phyloP scores from a whole-genome alignment of 1,140 invertebrate species.

The Choristoneura fumiferana region DNA sequence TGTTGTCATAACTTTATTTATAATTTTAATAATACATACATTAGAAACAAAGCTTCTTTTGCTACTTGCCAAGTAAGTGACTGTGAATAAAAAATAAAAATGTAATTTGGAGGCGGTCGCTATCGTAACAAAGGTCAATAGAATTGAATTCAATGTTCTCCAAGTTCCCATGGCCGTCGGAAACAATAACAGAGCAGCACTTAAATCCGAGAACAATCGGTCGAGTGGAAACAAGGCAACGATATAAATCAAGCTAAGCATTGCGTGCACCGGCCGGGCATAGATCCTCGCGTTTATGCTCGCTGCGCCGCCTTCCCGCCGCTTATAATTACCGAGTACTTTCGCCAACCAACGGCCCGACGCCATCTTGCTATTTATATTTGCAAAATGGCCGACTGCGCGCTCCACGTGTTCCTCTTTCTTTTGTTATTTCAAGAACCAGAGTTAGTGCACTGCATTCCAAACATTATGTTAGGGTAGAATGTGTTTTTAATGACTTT shows the following conservation, averaged over 20 bases:
- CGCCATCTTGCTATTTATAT: conserved; percentile 76
- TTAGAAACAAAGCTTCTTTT: conserved; percentile 39
- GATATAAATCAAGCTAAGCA: conserved; percentile 75
- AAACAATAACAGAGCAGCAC: conserved; percentile 69
- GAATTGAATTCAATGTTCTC: conserved; percentile 18
- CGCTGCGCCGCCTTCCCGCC: conserved; percentile 43
- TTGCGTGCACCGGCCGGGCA: conserved; percentile 67
- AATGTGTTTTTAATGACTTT: conserved; percentile 29
- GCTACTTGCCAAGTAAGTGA: too few relatives aligned
- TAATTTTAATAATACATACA: background rate
- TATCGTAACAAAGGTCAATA: conserved; percentile 51
- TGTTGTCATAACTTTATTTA: too few relatives aligned
- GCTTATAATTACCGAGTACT: conserved; percentile 74
- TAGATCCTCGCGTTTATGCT: conserved; percentile 71
- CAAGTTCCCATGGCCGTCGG: conserved; percentile 64
- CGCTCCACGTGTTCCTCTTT: conserved; percentile 62
- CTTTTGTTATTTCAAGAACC: conserved; percentile 56
- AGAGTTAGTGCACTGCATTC: conserved; percentile 26
- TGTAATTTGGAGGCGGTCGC: conserved; percentile 31
- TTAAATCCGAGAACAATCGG: conserved; percentile 71
- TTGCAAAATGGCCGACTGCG: conserved; percentile 69
- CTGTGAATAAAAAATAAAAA: conserved; percentile 35
- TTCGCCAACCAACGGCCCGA: conserved; percentile 69
- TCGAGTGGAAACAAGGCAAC: conserved; percentile 68
- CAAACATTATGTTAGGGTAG: conserved; percentile 24